Conservation (phyloP, 2,797 vertebrate species). For the Natrix natrix region DNA sequence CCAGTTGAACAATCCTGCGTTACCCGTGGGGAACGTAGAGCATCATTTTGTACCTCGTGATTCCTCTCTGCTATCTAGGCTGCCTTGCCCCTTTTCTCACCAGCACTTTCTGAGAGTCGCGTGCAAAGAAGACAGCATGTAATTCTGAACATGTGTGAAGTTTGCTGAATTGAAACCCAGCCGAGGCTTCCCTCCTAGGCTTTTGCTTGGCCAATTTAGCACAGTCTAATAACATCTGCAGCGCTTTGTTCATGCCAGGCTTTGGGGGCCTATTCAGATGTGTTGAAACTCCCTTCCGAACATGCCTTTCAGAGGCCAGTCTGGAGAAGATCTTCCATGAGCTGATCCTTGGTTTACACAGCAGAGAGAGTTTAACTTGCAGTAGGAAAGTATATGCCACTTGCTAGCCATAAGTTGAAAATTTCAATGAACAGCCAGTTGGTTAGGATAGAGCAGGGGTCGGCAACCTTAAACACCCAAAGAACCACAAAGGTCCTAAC, state of each 20-base stretch:
- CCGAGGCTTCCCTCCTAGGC: slow-evolving; percentile 35
- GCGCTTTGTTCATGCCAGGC: slow-evolving; percentile 11
- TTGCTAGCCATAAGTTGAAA: neutral
- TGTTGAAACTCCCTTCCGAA: slow-evolving; percentile 24
- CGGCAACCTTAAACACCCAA: too few relatives aligned
- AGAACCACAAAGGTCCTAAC: too few relatives aligned
- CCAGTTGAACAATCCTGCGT: neutral
- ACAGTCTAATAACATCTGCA: slow-evolving; percentile 32
- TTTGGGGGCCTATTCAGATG: slow-evolving; percentile 23
- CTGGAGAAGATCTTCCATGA: slow-evolving; percentile 17
- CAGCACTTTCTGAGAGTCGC: slow-evolving; percentile 9
- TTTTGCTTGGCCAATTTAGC: slow-evolving; percentile 34
- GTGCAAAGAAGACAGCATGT: slow-evolving; percentile 35
- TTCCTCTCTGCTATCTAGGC: neutral
- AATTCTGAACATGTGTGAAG: slow-evolving; percentile 39
- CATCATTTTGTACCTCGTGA: neutral
- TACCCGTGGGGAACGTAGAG: neutral
- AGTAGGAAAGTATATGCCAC: neutral
- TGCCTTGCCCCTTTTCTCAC: slow-evolving; percentile 16
- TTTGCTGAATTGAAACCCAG: slow-evolving; percentile 23
- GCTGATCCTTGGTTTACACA: neutral
- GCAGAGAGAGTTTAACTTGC: neutral
- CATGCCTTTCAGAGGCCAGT: slow-evolving; percentile 17
- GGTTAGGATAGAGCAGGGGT: neutral
- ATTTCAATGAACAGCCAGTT: neutral